Conservation (phyloP, 2,113 vertebrate genomes). For the Menura novaehollandiae region DNA sequence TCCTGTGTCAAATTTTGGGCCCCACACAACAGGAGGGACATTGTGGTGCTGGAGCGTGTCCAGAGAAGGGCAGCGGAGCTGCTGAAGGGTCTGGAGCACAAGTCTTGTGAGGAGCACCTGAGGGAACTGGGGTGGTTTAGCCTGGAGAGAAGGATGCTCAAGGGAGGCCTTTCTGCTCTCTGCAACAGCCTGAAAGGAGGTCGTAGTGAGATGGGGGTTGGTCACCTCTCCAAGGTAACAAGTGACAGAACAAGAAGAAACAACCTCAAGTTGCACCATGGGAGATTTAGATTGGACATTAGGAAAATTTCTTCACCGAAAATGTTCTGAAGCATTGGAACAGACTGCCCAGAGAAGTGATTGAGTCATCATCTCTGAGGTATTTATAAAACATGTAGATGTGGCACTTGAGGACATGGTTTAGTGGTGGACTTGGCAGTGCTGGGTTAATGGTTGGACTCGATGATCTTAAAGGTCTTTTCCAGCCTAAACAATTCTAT, state of each 20-base stretch:
- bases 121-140: not conserved
- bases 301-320: not conserved
- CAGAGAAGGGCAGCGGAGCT: not conserved
- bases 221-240: not conserved
- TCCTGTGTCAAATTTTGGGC: not conserved
- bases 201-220: not conserved
- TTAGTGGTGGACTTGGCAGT: not conserved
- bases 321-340: not conserved
- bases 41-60: rapidly evolving
- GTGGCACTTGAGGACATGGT: not conserved
- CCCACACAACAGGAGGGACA: not conserved
- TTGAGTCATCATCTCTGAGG: not conserved
- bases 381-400: not conserved
- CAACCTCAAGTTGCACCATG: not conserved
- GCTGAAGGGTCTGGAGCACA: not conserved
- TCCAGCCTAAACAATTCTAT: not conserved
- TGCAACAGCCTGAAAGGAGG: not conserved
- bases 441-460: not conserved
- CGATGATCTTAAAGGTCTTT: not conserved
- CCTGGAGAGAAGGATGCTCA: no score
- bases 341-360: not conserved
- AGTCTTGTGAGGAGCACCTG: not conserved
- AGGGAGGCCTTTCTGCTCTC: not conserved
- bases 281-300: not conserved
- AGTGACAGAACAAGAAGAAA: not conserved